Evolutionary conservation across 2,113 vertebrate genomes (phyloP), one percentile per base, ranked within the genome.

Genomic region (Cercopithecus mona): DNA sequence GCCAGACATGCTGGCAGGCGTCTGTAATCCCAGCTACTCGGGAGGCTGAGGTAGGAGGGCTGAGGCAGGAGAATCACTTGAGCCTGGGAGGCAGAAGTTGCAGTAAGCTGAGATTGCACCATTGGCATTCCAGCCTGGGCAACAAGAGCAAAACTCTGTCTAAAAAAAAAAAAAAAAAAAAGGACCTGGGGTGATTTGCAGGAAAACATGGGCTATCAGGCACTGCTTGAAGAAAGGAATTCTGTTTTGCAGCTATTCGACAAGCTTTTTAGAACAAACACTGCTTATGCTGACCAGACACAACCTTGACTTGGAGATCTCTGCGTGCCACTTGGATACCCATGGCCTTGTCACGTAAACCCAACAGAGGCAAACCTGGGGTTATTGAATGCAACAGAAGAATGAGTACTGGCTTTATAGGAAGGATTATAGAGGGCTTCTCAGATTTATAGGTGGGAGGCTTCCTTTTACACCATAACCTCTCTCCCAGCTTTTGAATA

Each of bases 391-490:
- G 30, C 78, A 75, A 55, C 73, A 79, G 55, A 75, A 92, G 64
- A 55, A 50, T 4, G 50, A 59, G 35, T 93, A n/a, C 14, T 25
- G 70, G 61, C 80, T 96, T 80, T 78, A 61, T 22, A 32, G 35
- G 92, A 85, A 87, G 35, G 66, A 73, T 95, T 73, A 70, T 27
- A 83, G 48, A 75, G 55, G 61, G 22, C 48, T 55, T 88, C 80
- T 90, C 73, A 25, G 40, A 61, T 90, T 94, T 64, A 81, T 7
- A 83, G 59, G 8, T 57, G n/a, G 78, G 30, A 97, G 38, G 45
- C 50, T 59, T 93, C 87, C n/a, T 92, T 94, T 94, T 79, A 88
- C 95, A 96, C 84, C 23, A 17, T 82, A 88, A 85, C 43, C 93
- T 96, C 52, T 96, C 68, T 94, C 73, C 43, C 55, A n/a, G 16